Evolutionary conservation across 2,113 vertebrate genomes (phyloP).

Genomic region (Bolborhynchus lineola): DNA sequence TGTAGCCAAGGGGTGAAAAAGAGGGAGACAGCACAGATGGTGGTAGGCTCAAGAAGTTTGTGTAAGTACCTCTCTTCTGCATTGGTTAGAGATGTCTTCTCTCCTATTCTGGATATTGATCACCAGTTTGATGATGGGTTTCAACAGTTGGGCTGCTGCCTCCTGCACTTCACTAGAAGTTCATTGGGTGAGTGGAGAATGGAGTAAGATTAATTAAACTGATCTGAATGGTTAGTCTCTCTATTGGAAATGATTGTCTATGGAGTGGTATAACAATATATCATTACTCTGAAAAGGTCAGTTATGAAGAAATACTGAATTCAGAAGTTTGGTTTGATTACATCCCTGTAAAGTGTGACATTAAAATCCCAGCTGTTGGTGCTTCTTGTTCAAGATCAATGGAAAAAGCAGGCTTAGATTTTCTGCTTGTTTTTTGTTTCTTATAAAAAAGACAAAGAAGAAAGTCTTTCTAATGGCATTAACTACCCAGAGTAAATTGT

Average conservation of each 20-base stretch:
- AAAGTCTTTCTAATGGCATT: neutral
- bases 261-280: neutral
- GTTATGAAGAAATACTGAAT: conserved; percentile 63
- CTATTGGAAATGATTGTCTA: conserved; percentile 20
- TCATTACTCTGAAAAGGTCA: conserved; percentile 62
- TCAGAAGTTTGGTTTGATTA: conserved; percentile 59
- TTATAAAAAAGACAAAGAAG: neutral
- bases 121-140: neutral
- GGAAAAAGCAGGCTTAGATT: neutral
- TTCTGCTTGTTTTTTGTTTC: neutral
- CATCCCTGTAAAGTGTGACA: neutral
- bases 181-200: neutral
- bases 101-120: neutral
- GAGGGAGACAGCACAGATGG: neutral
- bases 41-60: neutral
- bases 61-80: neutral
- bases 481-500: neutral
- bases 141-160: neutral
- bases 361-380: conserved; percentile 14
- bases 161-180: neutral
- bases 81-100: neutral
- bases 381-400: neutral
- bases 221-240: conserved; percentile 52
- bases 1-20: neutral
- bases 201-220: conserved; percentile 54